Evolutionary conservation across 2,888 invertebrate genomes (phyloP).

Genomic region (Chaitophorus viminalis): DNA sequence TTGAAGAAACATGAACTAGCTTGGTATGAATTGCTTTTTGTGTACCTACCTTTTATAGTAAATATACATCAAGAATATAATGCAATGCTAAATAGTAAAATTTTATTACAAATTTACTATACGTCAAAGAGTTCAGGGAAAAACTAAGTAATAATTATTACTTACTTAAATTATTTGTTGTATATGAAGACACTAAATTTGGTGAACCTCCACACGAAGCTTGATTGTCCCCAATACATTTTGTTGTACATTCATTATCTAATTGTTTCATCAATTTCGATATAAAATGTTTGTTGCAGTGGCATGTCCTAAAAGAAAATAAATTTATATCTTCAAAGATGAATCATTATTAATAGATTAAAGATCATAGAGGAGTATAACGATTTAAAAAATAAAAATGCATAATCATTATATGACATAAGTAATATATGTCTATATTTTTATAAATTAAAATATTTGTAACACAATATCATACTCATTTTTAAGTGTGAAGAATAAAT

Average conservation of each 20-base stretch:
- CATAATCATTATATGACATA: neutral
- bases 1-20: too few species aligned
- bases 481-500: conserved; percentile 37
- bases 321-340: neutral
- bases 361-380: neutral
- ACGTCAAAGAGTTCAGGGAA: too few species aligned
- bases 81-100: too few species aligned
- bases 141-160: too few species aligned
- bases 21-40: too few species aligned
- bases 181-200: conserved; percentile 48
- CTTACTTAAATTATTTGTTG: conserved; percentile 11
- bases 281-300: conserved; percentile 42
- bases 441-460: neutral
- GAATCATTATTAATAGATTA: neutral
- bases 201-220: conserved; percentile 32
- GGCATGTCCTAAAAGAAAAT: conserved; percentile 30
- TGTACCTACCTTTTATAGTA: too few species aligned
- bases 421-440: neutral
- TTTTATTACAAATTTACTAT: too few species aligned
- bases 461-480: conserved; percentile 25
- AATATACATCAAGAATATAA: too few species aligned
- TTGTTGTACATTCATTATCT: conserved; percentile 16
- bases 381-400: neutral
- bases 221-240: conserved; percentile 30
- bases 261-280: conserved; percentile 52